Evolutionary conservation across 2,113 vertebrate species (phyloP).

Genomic region (Oncorhynchus tshawytscha): DNA sequence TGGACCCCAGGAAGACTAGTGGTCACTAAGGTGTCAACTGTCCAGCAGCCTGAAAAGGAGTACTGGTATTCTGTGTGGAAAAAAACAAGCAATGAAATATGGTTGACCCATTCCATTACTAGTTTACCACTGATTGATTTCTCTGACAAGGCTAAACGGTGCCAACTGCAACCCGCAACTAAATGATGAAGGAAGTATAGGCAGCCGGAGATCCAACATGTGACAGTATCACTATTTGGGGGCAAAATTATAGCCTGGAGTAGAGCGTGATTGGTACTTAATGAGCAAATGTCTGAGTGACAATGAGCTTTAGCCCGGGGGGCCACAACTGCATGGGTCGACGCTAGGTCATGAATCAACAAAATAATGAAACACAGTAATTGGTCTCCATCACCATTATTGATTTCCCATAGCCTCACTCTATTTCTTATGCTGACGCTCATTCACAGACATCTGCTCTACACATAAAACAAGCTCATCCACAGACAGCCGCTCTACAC

Average conservation of each 20-base stretch:
- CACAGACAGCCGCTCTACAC: conserved; percentile 24
- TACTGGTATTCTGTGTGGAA: background rate
- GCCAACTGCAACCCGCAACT: conserved; percentile 46
- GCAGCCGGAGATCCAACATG: conserved; percentile 49
- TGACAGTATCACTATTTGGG: conserved; percentile 60
- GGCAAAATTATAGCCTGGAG: conserved; percentile 67
- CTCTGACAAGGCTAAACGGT: conserved; percentile 9
- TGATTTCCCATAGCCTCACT: conserved; percentile 58
- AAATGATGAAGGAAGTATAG: conserved; percentile 56
- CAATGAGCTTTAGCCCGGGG: conserved; percentile 66
- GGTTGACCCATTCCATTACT: conserved; percentile 16
- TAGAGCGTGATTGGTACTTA: conserved; percentile 71
- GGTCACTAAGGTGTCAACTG: background rate
- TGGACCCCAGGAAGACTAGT: too few species aligned
- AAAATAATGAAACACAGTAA: conserved; percentile 69
- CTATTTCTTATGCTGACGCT: conserved; percentile 59
- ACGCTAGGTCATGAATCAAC: conserved; percentile 65
- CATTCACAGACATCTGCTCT: conserved; percentile 32
- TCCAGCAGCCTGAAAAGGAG: background rate
- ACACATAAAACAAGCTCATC: conserved; percentile 38
- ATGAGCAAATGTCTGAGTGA: conserved; percentile 72
- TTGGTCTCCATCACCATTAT: conserved; percentile 62
- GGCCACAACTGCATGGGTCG: conserved; percentile 51
- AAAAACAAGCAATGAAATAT: background rate
- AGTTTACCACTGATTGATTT: conserved; percentile 42